phyloP scores from a whole-genome alignment of 2,797 vertebrate genomes.

The Hippopotamyrus pictus region DNA sequence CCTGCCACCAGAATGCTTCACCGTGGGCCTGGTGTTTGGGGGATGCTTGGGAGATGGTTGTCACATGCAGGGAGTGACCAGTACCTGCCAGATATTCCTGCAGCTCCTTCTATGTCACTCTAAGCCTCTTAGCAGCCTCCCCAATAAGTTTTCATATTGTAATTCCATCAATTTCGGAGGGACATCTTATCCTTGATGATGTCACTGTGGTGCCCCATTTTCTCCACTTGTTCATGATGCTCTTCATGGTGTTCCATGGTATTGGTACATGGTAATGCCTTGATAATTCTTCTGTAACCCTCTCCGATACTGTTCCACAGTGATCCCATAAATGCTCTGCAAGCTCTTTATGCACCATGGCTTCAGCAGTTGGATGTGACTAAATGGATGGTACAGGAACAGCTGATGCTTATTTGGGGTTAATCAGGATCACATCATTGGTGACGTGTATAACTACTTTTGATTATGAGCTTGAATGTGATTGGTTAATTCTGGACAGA shows the following conservation, averaged over 20 bases:
- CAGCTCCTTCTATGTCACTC: background rate
- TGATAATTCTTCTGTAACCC: background rate
- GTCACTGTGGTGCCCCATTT: background rate
- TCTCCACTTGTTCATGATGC: background rate
- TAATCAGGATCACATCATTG: background rate
- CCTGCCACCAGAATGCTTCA: background rate
- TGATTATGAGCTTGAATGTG: background rate
- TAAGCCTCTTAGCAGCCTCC: background rate
- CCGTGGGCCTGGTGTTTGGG: background rate
- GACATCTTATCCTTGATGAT: background rate
- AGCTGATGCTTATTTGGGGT: background rate
- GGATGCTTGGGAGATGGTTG: background rate
- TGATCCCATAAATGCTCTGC: background rate
- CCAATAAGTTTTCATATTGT: background rate
- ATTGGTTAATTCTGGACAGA: background rate
- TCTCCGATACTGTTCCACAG: background rate
- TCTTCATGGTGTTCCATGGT: background rate
- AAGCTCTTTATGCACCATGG: background rate
- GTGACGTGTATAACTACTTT: background rate
- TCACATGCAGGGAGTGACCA: background rate
- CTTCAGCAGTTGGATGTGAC: background rate
- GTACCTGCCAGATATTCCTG: background rate
- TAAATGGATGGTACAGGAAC: background rate
- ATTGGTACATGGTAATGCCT: background rate
- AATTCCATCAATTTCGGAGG: background rate